phyloP scores from a whole-genome alignment of 37 sponge, comb jelly and placozoan genomes.

The Oopsacas minuta region DNA sequence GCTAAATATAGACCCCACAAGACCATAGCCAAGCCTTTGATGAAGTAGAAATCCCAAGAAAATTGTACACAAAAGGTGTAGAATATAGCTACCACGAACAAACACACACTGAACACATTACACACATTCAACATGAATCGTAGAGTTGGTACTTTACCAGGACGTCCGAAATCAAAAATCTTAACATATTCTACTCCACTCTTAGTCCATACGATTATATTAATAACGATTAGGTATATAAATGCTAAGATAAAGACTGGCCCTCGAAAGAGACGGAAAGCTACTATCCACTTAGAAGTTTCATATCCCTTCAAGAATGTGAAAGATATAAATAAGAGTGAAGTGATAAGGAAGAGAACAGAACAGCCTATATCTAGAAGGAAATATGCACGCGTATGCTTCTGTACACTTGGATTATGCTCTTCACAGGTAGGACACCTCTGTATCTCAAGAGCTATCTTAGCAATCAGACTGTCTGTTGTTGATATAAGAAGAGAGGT shows the following conservation, averaged over 20 bases:
- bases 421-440: background rate
- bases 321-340: background rate
- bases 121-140: background rate
- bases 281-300: constrained; percentile 5
- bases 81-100: background rate
- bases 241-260: constrained; percentile 41
- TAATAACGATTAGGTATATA: constrained; percentile 46
- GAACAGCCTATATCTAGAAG: background rate
- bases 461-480: background rate
- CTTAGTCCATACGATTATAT: constrained; percentile 44
- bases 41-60: constrained; percentile 2
- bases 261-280: constrained; percentile 40
- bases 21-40: background rate
- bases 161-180: constrained; percentile 36
- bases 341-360: background rate
- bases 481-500: background rate
- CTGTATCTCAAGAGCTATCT: background rate
- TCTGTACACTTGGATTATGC: background rate
- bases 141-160: background rate
- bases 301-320: background rate
- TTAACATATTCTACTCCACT: constrained; percentile 31
- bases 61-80: background rate
- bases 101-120: background rate
- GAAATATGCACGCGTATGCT: background rate
- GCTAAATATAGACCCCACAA: background rate